Evolutionary conservation across 2,113 vertebrate genomes (phyloP).

Genomic region (Stictonetta naevosa): DNA sequence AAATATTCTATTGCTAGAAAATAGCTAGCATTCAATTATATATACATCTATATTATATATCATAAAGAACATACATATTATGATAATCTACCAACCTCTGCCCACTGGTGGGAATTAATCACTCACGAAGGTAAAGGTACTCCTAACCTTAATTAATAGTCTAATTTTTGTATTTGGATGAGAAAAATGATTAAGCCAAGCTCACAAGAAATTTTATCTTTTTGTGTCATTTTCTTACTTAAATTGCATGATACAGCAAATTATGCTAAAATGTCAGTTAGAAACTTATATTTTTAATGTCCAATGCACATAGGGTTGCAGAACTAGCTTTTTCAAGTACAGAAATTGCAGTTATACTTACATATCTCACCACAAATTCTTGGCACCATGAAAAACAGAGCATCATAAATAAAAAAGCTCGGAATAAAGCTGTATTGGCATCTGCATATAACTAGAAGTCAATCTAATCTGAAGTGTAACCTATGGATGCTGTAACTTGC

Average conservation of each 20-base stretch:
- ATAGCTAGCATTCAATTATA: not conserved
- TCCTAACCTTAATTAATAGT: not conserved
- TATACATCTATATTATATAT: not conserved
- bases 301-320: not conserved
- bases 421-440: not conserved
- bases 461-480: not conserved
- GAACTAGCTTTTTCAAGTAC: not conserved
- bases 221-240: not conserved
- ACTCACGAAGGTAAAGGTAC: not conserved
- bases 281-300: not conserved
- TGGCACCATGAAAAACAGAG: not conserved
- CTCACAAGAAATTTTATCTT: not conserved
- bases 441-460: not conserved
- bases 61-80: not conserved
- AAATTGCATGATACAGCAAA: not conserved
- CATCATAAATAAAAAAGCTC: not conserved
- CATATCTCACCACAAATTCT: not conserved
- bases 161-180: not conserved
- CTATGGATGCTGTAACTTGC: not conserved
- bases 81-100: not conserved
- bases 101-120: not conserved
- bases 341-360: not conserved
- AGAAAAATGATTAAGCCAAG: not conserved
- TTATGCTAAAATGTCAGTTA: not conserved
- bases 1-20: not conserved